Conservation (phyloP, 2,113 vertebrate species). For the Bostrychus sinensis region DNA sequence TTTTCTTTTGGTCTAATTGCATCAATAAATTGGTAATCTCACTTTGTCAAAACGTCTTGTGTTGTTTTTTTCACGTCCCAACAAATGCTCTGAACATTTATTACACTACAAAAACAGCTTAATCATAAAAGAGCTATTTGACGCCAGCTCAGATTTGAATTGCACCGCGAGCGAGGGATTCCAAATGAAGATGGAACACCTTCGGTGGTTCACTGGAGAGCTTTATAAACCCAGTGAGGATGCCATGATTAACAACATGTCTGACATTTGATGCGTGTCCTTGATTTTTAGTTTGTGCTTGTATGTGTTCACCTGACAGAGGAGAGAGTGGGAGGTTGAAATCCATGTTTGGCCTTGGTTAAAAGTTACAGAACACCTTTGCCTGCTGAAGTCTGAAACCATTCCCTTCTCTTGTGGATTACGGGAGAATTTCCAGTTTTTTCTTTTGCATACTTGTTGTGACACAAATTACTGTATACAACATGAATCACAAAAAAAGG, state of each 20-base stretch:
- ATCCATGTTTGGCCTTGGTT: slow-evolving; percentile 25
- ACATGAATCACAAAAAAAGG: too few relatives aligned
- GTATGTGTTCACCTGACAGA: slow-evolving; percentile 5
- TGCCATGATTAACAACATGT: slow-evolving; percentile 34
- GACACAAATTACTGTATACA: too few relatives aligned
- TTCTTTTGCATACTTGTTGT: too few relatives aligned
- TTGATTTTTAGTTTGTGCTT: slow-evolving; percentile 22
- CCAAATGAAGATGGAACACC: slow-evolving; percentile 3
- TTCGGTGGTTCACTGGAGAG: background rate
- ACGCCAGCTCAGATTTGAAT: background rate
- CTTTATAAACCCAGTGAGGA: slow-evolving; percentile 14
- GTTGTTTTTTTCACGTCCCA: slow-evolving; percentile 10
- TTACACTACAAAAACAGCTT: slow-evolving; percentile 4
- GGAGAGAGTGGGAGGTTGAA: slow-evolving; percentile 16
- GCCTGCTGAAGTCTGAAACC: background rate
- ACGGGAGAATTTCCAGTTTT: too few relatives aligned
- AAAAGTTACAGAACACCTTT: slow-evolving; percentile 16
- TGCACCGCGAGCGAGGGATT: background rate
- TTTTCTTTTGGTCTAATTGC: slow-evolving; percentile 10
- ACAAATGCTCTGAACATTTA: slow-evolving; percentile 6
- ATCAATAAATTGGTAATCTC: slow-evolving; percentile 2
- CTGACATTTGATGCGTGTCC: slow-evolving; percentile 16
- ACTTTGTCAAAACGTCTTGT: slow-evolving; percentile 5
- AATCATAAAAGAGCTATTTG: slow-evolving; percentile 11
- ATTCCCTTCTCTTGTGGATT: too few relatives aligned